Conservation (phyloP, 2,797 vertebrate species). For the Onychomys leucogaster region DNA sequence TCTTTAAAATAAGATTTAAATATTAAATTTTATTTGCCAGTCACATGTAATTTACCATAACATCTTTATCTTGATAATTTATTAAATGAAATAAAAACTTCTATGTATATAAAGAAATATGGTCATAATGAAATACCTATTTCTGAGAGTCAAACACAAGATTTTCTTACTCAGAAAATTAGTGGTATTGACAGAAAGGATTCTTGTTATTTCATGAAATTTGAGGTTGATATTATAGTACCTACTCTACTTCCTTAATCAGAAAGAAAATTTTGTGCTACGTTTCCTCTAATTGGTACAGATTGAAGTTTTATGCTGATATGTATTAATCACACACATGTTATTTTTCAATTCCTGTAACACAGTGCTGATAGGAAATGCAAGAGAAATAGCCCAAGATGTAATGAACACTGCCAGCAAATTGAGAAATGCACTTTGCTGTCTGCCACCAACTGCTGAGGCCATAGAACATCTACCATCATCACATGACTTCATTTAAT, state of each 20-base stretch:
- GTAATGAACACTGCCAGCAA: conserved; percentile 20
- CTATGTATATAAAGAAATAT: conserved; percentile 18
- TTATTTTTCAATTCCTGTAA: conserved; percentile 18
- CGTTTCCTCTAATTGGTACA: conserved; percentile 27
- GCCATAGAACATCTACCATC: conserved; percentile 59
- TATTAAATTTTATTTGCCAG: background rate
- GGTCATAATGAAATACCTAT: background rate
- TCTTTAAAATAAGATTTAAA: conserved; percentile 6
- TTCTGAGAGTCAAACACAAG: conserved; percentile 15
- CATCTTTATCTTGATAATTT: conserved; percentile 48
- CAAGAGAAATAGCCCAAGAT: conserved; percentile 40
- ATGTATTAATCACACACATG: background rate
- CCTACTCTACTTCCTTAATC: conserved; percentile 3
- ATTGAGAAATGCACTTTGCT: conserved; percentile 41
- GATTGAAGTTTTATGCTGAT: background rate
- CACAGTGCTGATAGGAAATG: conserved; percentile 43
- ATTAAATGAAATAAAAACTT: conserved; percentile 1
- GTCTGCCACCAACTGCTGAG: conserved; percentile 51
- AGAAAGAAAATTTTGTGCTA: conserved; percentile 29
- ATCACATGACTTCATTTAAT: conserved; percentile 50
- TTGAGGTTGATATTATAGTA: conserved; percentile 50
- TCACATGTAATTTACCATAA: background rate
- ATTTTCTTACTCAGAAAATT: conserved; percentile 50
- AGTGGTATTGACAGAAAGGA: conserved; percentile 19
- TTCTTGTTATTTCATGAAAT: conserved; percentile 52